Evolutionary conservation across 1,140 invertebrate species (phyloP).

Genomic region (Brachionus asplanchnoidis): DNA sequence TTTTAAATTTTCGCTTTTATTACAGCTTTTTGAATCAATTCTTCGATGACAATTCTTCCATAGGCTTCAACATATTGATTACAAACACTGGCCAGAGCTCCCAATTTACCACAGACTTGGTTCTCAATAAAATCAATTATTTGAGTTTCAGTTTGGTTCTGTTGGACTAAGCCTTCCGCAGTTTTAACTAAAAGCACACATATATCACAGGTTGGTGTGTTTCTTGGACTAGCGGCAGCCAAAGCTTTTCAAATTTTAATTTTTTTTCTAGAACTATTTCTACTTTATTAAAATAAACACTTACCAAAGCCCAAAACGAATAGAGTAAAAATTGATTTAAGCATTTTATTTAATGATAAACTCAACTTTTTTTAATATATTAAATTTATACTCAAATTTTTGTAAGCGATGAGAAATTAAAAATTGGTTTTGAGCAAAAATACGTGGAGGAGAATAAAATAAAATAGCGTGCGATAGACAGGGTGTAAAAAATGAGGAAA

Average conservation of each 20-base stretch:
- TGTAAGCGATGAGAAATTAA: not conserved
- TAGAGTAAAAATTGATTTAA: not conserved
- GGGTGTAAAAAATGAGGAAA: not conserved
- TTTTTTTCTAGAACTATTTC: not conserved
- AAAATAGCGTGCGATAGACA: not conserved
- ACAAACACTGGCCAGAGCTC: not conserved
- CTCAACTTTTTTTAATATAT: not conserved
- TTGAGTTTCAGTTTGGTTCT: constrained; percentile 26
- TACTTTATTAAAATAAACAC: not conserved
- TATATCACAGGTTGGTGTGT: not conserved
- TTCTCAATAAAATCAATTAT: not conserved
- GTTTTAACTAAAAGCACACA: not conserved
- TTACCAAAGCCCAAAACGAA: not conserved
- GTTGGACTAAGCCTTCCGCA: not conserved
- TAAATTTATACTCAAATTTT: not conserved
- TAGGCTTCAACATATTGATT: constrained; percentile 27
- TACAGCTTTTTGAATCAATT: constrained; percentile 23
- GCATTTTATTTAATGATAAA: not conserved
- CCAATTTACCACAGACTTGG: constrained; percentile 31
- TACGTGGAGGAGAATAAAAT: not conserved
- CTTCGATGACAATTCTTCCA: not conserved
- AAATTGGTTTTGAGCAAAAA: not conserved
- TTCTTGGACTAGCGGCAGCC: not conserved
- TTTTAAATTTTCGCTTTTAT: not conserved
- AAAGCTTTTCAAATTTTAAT: not conserved